Base-by-base conservation (phyloP, 2,797 vertebrate species). In the Rousettus madagascariensis region DNA sequence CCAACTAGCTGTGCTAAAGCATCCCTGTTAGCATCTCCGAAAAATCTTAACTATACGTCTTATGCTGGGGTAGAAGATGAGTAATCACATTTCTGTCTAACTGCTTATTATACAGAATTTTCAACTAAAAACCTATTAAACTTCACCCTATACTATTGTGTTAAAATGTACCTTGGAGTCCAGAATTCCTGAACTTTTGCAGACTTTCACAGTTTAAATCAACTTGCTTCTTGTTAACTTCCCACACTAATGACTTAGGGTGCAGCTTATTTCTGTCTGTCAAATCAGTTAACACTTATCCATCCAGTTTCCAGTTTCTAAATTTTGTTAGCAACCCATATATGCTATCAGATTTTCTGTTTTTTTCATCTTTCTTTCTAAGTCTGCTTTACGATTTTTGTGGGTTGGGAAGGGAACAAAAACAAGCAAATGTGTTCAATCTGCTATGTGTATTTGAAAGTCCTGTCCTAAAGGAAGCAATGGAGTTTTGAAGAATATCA, bases 401-500 rank as follows among this genome's bases (percentile, higher is more conserved):
- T 92, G 36, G 38, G 8, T 46, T 59, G 33, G 36, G 28, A 46
- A 74, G 38, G 66, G 7, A 75, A 30, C 20, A 95, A 41, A 89
- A 66, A 68, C 68, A 43, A 91, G 8, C 20, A 61, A 28, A 53
- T 46, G 9, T 66, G 57, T 95, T 90, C 63, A 68, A 0, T 82
- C 20, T 78, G n/a, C 30, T 90, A 2, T 33, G 7, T 80, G 12
- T 51, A n/a, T 30, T 66, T 41, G 20, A 69, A 63, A 75, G 10
- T 77, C 51, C 36, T 87, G 2, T 7, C 46, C 74, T 88, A 88
- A 30, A 63, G 78, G 69, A 71, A 94, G 10, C 83, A 94, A 5
- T 26, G 10, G 57, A 53, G 43, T 91, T 96, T 80, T 89, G 57
- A 95, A 51, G 20, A 82, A 4, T 88, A 85, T 66, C 16, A 86